Conservation (phyloP, 2,113 vertebrate species). For the Origma solitaria region DNA sequence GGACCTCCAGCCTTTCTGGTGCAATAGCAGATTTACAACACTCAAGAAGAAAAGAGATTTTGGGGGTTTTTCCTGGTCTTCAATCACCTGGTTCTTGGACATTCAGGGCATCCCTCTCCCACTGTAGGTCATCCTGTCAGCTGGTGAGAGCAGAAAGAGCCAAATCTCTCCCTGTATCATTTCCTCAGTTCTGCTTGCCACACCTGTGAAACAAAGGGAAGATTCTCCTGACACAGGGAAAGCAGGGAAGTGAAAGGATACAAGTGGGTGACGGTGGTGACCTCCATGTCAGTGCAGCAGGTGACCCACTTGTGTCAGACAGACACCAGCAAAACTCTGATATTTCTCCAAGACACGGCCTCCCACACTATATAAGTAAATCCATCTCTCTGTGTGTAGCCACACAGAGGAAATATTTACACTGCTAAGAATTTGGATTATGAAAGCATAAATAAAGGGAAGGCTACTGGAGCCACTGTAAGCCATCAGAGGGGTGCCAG, state of each 20-base stretch:
- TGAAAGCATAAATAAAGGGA: neutral
- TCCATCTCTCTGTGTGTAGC: neutral
- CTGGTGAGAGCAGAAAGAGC: neutral
- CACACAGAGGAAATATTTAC: neutral
- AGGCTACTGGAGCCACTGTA: slow-evolving; percentile 14
- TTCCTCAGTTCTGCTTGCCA: neutral
- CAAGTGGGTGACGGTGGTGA: neutral
- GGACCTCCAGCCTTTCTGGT: neutral
- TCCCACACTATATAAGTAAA: neutral
- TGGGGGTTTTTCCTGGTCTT: neutral
- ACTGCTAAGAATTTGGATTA: neutral
- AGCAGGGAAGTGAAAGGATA: neutral
- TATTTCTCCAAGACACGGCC: neutral
- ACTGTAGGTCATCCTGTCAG: neutral
- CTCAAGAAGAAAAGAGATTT: neutral
- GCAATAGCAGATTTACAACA: neutral
- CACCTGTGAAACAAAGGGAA: neutral
- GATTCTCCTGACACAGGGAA: neutral
- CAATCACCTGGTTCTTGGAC: neutral
- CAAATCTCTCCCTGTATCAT: neutral
- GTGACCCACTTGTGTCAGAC: neutral
- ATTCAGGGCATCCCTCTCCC: neutral
- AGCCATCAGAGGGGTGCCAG: neutral
- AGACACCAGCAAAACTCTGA: neutral
- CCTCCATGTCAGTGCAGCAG: neutral